Evolutionary conservation across 1,140 invertebrate genomes (phyloP), one percentile per base, ranked within the genome.

Genomic region (Lepidotrigona ventralis): DNA sequence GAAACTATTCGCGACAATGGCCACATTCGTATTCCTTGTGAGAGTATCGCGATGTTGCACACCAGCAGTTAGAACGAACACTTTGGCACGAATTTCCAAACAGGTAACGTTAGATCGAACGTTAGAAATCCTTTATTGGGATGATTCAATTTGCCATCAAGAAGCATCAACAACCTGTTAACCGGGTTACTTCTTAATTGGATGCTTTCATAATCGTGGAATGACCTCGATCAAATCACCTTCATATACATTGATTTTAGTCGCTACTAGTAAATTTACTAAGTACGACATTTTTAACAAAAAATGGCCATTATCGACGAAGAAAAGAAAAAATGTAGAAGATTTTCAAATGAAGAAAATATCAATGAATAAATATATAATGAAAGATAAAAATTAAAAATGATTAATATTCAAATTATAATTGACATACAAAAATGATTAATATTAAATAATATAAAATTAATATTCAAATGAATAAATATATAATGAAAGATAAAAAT

Each of bases 11-110:
- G 19, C 72, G 64, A 63, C 56, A 68, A 76, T 70, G 39, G 29
- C 39, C 46, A 51, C 66, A 85, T 81, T 85, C 83, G 79, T 84
- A 84, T 84, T 75, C 79, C 19, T 21, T 23, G 51, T 72, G 70
- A 68, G 76, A 63, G 29, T 70, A 71, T 78, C 68, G 64, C n/a
- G n/a, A 17, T 15, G 71, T 60, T 33, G 53, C 69, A 39, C 73
- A 29, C 51, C 53, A 54, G 69, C 58, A 19, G 73, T 15, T 54
- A 9, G 23, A 21, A 12, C 14, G 39, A 82, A 51, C 82, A 73
- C 76, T 77, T 73, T 69, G 78, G 19, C 54, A 80, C 71, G 64
- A 54, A 84, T 75, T 75, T 74, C 39, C 63, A 74, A 74, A 63
- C 74, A 54, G 70, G 51, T 17, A n/a, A 77, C n/a, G 33, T 33